Base-by-base conservation (phyloP, 2,113 vertebrate genomes). In the Pongo pygmaeus region DNA sequence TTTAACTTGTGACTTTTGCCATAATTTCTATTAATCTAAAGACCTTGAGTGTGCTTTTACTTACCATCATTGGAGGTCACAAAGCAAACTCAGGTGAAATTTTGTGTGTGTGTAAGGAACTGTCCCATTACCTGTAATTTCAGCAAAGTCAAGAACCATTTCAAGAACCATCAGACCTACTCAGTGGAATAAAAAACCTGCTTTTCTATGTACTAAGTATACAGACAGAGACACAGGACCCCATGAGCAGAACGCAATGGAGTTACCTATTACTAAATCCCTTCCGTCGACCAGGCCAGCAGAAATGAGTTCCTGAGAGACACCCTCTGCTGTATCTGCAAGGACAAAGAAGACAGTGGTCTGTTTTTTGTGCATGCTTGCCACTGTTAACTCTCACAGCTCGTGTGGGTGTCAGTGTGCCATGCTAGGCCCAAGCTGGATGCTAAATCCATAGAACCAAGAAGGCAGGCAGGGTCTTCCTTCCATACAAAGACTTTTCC, bases 221-320 rank as follows among this genome's bases (percentile, higher is more conserved):
- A 84, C 0, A 69, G 13, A 75, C 38, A 78, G n/a, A 61, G 38
- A 72, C 13, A 57, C 8, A 1, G 23, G 67, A 30, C 14, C 32
- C 13, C 22, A 59, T 46, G 30, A 57, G 50, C 80, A 83, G 55
- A 84, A 23, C 46, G 16, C 43, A 35, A 7, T 14, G 0, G 6
- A 95, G 97, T 99, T 98, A 99, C 99, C 99, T 99, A 99, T 99
- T 97, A 99, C 99, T 98, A 99, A 98, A 97, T 99, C 99, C 98
- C 99, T 99, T 98, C 99, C 99, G 70, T 99, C 99, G 59, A 99
- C 99, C 96, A 99, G 99, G 77, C 99, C 99, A 25, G 99, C 99
- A 84, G 99, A 99, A 98, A 99, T 99, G 93, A 99, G 99, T 92
- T 99, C 99, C 98, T 99, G 99, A 91, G 99, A 99, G 92, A 99